These are phyloP conservation scores for Boulengeromyrus knoepffleri DNA, from an alignment of 2,113 vertebrate species.

Conservation along the genomic window DNA sequence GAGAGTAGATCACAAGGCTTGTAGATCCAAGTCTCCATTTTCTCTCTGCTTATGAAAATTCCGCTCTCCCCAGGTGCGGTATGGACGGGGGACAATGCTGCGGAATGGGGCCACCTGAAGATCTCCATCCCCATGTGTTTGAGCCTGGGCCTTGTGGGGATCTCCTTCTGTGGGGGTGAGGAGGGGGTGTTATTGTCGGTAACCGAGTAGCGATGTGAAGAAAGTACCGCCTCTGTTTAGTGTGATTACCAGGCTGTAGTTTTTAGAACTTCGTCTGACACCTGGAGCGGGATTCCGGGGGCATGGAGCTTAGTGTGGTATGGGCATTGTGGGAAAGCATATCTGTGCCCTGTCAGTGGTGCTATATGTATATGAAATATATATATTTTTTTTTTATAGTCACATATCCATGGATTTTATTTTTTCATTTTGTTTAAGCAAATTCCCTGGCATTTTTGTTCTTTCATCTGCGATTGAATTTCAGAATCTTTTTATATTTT, in stretches of 20 bases:
- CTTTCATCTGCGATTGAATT: neutral
- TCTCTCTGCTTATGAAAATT: neutral
- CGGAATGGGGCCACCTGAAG: conserved; percentile 83
- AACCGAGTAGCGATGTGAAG: neutral
- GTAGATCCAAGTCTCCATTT: neutral
- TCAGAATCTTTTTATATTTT: neutral
- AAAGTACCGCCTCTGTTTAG: neutral
- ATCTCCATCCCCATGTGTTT: conserved; percentile 86
- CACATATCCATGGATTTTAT: neutral
- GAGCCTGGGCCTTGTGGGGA: conserved; percentile 72
- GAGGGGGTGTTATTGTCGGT: neutral
- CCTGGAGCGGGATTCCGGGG: neutral
- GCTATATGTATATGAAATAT: neutral
- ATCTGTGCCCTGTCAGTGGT: neutral
- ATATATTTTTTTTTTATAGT: neutral
- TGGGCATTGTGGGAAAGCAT: neutral
- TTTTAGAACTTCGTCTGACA: neutral
- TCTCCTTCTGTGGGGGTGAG: conserved; percentile 85
- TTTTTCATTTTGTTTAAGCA: neutral
- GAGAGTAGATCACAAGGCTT: neutral
- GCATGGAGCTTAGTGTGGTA: neutral
- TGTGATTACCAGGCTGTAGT: neutral
- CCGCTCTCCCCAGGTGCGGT: conserved; percentile 67
- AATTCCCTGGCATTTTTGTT: neutral
- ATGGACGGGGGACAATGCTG: conserved; percentile 87